phyloP scores from a whole-genome alignment of 2,888 invertebrate genomes.

The Craniophora ligustri region DNA sequence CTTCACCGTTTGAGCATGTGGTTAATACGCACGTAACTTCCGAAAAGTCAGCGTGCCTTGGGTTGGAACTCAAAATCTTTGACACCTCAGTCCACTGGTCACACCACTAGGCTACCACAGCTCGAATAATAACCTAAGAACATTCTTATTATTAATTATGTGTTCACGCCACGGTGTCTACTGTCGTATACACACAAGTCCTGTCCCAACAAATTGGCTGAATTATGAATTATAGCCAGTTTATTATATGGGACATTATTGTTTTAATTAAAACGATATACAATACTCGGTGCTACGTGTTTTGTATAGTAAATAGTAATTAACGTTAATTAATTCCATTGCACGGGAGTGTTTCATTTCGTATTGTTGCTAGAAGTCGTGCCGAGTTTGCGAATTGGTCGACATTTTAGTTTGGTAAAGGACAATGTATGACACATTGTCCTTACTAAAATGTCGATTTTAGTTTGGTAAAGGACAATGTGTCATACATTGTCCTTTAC shows the following conservation, averaged over 20 bases:
- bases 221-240: constrained; percentile 53
- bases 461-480: too few relatives aligned
- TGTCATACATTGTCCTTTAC: too few relatives aligned
- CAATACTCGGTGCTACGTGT: constrained; percentile 30
- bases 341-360: constrained; percentile 21
- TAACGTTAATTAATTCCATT: constrained; percentile 42
- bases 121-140: constrained; percentile 2
- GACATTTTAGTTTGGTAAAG: neutral
- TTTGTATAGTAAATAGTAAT: constrained; percentile 44
- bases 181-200: neutral
- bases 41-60: too few relatives aligned
- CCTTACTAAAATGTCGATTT: too few relatives aligned
- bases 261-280: constrained; percentile 56
- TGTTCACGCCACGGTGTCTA: constrained; percentile 1
- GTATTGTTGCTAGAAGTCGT: constrained; percentile 16
- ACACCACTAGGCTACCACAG: too few relatives aligned
- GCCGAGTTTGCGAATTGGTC: constrained; percentile 8
- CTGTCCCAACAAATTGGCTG: constrained; percentile 50
- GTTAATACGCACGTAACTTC: too few relatives aligned
- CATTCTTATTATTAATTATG: constrained; percentile 12
- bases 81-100: too few relatives aligned
- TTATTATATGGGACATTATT: constrained; percentile 45
- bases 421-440: neutral
- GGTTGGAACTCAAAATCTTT: too few relatives aligned
- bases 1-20: too few relatives aligned